phyloP scores from a whole-genome alignment of 2,888 invertebrate genomes.

The Sceliomorpha sp. region DNA sequence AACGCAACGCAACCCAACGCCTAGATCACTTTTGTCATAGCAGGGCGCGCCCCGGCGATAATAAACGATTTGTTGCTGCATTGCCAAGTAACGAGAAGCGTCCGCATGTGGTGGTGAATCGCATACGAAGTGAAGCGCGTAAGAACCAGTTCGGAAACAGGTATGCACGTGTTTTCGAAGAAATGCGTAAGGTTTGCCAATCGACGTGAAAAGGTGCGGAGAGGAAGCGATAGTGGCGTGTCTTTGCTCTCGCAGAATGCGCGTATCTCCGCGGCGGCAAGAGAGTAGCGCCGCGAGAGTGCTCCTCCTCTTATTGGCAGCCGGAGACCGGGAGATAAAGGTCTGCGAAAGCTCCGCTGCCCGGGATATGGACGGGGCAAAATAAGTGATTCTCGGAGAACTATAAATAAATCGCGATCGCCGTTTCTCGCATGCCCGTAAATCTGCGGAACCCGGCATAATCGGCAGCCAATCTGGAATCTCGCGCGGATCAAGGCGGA shows the following conservation, averaged over 20 bases:
- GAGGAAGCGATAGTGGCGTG: constrained; percentile 32
- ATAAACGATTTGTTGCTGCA: too few relatives aligned
- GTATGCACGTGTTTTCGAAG: constrained; percentile 48
- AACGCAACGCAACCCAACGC: too few relatives aligned
- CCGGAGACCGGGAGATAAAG: constrained; percentile 37
- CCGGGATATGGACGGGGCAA: constrained; percentile 42
- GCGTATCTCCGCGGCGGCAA: constrained; percentile 40
- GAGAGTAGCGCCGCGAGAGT: constrained; percentile 32
- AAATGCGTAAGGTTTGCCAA: constrained; percentile 41
- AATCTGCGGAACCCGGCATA: constrained; percentile 67
- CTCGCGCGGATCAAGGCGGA: constrained; percentile 60
- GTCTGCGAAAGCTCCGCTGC: constrained; percentile 36
- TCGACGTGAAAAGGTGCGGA: constrained; percentile 38
- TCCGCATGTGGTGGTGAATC: too few relatives aligned
- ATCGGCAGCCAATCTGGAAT: constrained; percentile 68
- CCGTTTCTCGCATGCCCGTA: constrained; percentile 60
- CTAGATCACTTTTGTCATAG: too few relatives aligned
- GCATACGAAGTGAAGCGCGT: constrained; percentile 1
- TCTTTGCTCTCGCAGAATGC: constrained; percentile 33
- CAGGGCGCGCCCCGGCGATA: too few relatives aligned
- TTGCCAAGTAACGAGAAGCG: too few relatives aligned
- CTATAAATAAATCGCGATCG: constrained; percentile 69
- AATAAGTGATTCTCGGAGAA: constrained; percentile 62
- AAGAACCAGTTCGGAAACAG: constrained; percentile 38
- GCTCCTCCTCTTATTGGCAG: constrained; percentile 44